phyloP scores from a whole-genome alignment of 2,797 vertebrate species.

The Thunnus albacares region DNA sequence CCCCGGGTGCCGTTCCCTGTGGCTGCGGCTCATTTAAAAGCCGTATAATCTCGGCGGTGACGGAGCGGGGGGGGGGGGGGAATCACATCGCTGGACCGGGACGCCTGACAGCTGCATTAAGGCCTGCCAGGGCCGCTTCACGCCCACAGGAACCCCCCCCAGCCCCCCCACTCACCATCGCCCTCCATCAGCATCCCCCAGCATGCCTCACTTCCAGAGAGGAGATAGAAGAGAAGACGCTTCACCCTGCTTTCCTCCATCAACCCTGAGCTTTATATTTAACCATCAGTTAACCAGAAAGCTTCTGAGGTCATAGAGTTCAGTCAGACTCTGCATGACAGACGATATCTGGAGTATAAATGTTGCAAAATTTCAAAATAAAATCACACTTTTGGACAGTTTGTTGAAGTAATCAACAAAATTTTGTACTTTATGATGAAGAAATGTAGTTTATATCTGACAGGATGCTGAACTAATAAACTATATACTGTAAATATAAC shows the following conservation, averaged over 20 bases:
- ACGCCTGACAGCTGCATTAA: conserved; percentile 83
- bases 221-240: conserved; percentile 29
- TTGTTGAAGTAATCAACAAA: too few species aligned
- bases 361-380: too few species aligned
- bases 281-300: not conserved
- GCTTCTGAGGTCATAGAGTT: not conserved
- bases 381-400: too few species aligned
- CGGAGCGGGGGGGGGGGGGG: conserved; percentile 40
- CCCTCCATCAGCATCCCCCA: conserved; percentile 34
- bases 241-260: not conserved
- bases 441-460: too few species aligned
- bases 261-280: not conserved
- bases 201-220: conserved; percentile 52
- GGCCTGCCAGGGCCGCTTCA: conserved; percentile 77
- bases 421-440: too few species aligned
- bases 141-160: conserved; percentile 44
- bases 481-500: too few species aligned
- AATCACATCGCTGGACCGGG: conserved; percentile 66
- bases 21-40: conserved; percentile 82
- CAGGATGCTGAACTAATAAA: too few species aligned
- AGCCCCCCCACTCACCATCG: not conserved
- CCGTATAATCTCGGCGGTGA: conserved; percentile 72
- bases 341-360: too few species aligned
- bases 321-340: too few species aligned
- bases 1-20: conserved; percentile 62